A percentile compares a stretch with the other conserved stretches of the same genome.
Evolutionary conservation across 2,888 invertebrate genomes (phyloP).

Genomic region (Exocentrus adspersus): DNA sequence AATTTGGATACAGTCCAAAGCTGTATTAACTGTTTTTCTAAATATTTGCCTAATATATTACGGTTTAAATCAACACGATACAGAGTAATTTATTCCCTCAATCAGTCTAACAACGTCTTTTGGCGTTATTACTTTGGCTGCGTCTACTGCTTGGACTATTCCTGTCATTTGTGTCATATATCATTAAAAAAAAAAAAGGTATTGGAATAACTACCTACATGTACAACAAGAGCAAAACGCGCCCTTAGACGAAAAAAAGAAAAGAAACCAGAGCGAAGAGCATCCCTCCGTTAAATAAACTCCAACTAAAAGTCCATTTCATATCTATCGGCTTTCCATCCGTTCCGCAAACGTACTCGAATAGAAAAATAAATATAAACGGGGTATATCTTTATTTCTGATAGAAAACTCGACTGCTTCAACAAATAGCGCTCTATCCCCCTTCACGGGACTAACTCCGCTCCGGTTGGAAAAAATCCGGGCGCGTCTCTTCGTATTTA

Average conservation of each 20-base stretch:
- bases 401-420: background rate
- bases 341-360: background rate
- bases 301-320: background rate
- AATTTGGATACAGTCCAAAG: too few species aligned
- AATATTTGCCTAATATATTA: too few species aligned
- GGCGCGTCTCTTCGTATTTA: conserved; percentile 30
- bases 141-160: too few species aligned
- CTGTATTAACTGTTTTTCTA: too few species aligned
- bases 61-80: too few species aligned
- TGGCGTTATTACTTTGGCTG: too few species aligned
- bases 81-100: too few species aligned
- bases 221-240: background rate
- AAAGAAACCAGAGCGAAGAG: too few species aligned
- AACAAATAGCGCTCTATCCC: background rate
- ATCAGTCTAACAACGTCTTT: too few species aligned
- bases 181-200: too few species aligned
- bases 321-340: background rate
- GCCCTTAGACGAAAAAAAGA: background rate
- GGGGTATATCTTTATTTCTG: background rate
- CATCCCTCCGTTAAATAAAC: background rate
- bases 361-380: background rate
- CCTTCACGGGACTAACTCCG: background rate
- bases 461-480: background rate
- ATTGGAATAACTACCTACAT: background rate
- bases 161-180: too few species aligned